phyloP scores from a whole-genome alignment of 2,797 vertebrate species.

The Sebastes steindachneri region DNA sequence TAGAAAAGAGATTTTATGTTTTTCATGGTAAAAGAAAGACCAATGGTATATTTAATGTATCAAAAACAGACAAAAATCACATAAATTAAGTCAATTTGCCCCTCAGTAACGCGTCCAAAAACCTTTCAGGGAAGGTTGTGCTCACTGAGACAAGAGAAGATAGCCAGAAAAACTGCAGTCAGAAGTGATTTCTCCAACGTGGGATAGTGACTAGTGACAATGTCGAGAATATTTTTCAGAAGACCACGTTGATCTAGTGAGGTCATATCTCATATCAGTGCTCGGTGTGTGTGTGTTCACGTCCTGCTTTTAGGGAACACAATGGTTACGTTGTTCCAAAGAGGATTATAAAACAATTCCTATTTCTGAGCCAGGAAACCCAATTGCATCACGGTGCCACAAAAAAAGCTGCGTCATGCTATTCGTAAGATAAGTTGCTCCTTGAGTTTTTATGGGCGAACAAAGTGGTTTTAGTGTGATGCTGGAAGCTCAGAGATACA shows the following conservation, averaged over 20 bases:
- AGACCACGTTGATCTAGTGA: conserved; percentile 5
- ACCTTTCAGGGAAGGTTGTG: background rate
- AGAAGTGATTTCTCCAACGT: conserved; percentile 2
- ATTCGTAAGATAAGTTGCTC: conserved; percentile 28
- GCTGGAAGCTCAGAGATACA: background rate
- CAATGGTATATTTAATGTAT: background rate
- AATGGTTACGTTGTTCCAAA: conserved; percentile 68
- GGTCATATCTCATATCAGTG: conserved; percentile 43
- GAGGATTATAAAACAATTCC: conserved; percentile 69
- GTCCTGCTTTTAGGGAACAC: conserved; percentile 56
- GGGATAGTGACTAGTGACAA: conserved; percentile 13
- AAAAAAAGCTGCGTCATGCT: conserved; percentile 40
- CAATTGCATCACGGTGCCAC: conserved; percentile 45
- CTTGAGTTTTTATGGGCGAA: background rate
- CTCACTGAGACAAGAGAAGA: background rate
- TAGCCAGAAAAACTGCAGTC: conserved; percentile 6
- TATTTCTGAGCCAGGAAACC: conserved; percentile 62
- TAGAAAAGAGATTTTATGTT: conserved; percentile 18
- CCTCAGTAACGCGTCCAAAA: background rate
- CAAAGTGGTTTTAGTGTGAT: conserved; percentile 10
- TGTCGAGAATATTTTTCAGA: conserved; percentile 23
- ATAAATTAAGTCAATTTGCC: background rate
- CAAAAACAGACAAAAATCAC: background rate
- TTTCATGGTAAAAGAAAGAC: conserved; percentile 3
- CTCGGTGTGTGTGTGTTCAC: conserved; percentile 18